Conservation (phyloP, 2,797 vertebrate species). For the Rachycentron canadum region DNA sequence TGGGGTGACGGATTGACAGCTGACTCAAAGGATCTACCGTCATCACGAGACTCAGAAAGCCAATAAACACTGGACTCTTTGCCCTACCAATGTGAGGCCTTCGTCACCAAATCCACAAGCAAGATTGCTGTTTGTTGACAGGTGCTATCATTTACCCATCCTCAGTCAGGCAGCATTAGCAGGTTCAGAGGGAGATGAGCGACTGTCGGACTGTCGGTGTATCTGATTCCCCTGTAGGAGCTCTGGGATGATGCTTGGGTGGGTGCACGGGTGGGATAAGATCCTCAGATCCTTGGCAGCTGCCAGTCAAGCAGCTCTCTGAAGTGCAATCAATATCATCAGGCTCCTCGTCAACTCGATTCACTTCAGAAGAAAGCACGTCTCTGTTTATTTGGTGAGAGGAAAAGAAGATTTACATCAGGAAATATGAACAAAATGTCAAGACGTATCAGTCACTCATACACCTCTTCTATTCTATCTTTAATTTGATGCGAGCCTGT, state of each 20-base stretch:
- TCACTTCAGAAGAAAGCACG: conserved; percentile 62
- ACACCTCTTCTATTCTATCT: conserved; percentile 41
- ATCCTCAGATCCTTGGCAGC: conserved; percentile 70
- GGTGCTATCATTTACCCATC: conserved; percentile 65
- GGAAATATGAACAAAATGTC: conserved; percentile 59
- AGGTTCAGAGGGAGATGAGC: conserved; percentile 54
- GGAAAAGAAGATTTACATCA: conserved; percentile 50
- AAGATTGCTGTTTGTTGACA: conserved; percentile 68
- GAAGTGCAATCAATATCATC: conserved; percentile 77
- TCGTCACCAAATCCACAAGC: conserved; percentile 62
- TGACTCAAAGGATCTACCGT: not conserved
- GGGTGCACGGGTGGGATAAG: conserved; percentile 48
- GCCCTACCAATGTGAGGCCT: conserved; percentile 19
- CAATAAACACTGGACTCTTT: conserved; percentile 13
- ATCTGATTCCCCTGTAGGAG: conserved; percentile 72
- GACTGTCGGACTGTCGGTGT: conserved; percentile 45
- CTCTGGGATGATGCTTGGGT: conserved; percentile 50
- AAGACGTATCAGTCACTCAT: conserved; percentile 60
- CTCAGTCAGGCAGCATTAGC: conserved; percentile 73
- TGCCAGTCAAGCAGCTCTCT: conserved; percentile 75
- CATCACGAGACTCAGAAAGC: conserved; percentile 23
- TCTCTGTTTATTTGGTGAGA: conserved; percentile 56
- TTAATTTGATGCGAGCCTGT: conserved; percentile 51
- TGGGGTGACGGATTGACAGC: conserved; percentile 61
- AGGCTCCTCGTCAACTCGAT: conserved; percentile 57